Percentiles rank a stretch among this genome's conserved stretches.
phyloP scores from a whole-genome alignment of 2,113 vertebrate species.

The Anser cygnoides region DNA sequence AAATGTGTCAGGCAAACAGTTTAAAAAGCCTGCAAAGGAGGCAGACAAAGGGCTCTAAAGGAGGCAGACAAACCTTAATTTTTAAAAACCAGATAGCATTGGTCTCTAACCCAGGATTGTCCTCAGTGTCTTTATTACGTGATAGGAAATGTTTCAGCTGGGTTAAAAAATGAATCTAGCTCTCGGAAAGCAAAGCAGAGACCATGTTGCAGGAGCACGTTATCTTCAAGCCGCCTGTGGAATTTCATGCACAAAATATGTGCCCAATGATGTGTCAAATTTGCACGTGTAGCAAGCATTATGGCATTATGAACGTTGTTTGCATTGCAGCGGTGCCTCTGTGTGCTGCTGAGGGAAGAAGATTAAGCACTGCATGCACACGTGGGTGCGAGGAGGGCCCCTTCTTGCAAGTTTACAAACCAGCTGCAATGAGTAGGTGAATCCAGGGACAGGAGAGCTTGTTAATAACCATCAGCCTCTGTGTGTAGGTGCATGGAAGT shows the following conservation, averaged over 20 bases:
- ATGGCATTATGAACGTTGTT: not conserved
- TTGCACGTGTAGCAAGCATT: not conserved
- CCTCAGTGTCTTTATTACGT: not conserved
- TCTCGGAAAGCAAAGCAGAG: not conserved
- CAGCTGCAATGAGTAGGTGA: not conserved
- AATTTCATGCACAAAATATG: not conserved
- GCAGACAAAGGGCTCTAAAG: not conserved
- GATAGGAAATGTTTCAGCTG: not conserved
- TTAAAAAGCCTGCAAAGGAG: not conserved
- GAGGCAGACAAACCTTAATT: not conserved
- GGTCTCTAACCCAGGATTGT: not conserved
- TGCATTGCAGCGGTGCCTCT: not conserved
- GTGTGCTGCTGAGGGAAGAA: not conserved
- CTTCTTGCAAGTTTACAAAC: fast-evolving
- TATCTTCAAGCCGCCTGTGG: not conserved
- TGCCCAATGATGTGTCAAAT: not conserved
- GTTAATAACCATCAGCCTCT: not conserved
- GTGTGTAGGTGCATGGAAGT: not conserved
- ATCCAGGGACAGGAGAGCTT: not conserved
- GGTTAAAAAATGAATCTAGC: not conserved
- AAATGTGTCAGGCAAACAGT: not conserved
- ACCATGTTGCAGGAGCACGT: not conserved
- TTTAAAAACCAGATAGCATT: not conserved
- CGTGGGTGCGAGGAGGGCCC: fast-evolving
- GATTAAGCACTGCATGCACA: fast-evolving